These are phyloP conservation scores for Anastrepha ludens DNA, from an alignment of 1,140 invertebrate genomes.

Conservation along the genomic window DNA sequence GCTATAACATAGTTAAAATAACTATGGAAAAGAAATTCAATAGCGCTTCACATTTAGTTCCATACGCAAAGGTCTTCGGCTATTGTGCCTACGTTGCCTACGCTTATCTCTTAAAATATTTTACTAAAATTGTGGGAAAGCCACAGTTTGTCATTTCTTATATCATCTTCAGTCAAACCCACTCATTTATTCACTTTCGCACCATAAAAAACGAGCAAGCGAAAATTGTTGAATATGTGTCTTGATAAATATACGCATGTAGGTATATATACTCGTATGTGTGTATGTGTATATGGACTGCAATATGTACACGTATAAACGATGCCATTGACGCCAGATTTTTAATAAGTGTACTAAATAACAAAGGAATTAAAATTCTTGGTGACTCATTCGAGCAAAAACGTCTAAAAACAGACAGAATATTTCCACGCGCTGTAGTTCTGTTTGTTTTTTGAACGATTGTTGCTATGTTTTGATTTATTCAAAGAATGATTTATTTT, in stretches of 20 bases:
- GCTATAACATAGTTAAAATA: too few relatives aligned
- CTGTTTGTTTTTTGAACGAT: background rate
- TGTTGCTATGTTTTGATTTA: too few relatives aligned
- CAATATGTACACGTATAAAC: constrained; percentile 2
- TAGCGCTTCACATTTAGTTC: too few relatives aligned
- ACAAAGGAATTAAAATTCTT: constrained; percentile 44
- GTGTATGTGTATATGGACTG: background rate
- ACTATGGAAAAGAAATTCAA: too few relatives aligned
- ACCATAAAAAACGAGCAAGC: background rate
- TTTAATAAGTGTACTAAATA: constrained; percentile 34
- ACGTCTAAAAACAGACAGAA: background rate
- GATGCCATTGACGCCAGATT: constrained; percentile 13
- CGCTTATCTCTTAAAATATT: too few relatives aligned
- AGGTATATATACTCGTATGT: background rate
- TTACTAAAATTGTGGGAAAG: too few relatives aligned
- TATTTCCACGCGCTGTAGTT: background rate
- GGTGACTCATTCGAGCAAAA: constrained; percentile 2
- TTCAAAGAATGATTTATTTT: too few relatives aligned
- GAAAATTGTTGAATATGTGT: too few relatives aligned
- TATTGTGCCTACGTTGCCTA: too few relatives aligned
- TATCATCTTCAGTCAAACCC: too few relatives aligned
- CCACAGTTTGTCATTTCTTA: too few relatives aligned
- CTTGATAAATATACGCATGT: background rate
- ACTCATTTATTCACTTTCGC: background rate
- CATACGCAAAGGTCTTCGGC: too few relatives aligned